Conservation (phyloP, 2,797 vertebrate genomes). For the Thaleichthys pacificus region DNA sequence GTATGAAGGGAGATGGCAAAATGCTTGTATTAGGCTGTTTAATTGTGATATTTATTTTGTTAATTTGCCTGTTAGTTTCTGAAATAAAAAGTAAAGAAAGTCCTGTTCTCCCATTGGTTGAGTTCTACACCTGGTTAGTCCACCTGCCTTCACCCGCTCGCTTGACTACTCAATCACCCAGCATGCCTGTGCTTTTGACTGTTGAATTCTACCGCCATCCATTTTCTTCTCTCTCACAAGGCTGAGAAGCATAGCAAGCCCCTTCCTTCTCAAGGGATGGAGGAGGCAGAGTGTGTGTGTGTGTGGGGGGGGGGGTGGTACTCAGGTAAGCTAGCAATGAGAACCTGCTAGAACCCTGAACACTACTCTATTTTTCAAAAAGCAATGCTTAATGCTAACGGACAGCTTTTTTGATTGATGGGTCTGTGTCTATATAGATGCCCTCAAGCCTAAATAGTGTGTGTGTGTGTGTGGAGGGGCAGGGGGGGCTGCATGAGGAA, state of each 20-base stretch:
- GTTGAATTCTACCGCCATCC: constrained; percentile 22
- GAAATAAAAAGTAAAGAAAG: no score
- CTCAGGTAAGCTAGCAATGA: constrained; percentile 41
- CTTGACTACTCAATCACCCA: constrained; percentile 19
- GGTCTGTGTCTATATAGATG: constrained; percentile 1
- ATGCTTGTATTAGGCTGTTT: neutral
- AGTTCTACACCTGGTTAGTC: neutral
- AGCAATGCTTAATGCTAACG: neutral
- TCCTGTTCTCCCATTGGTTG: neutral
- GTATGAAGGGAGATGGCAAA: neutral
- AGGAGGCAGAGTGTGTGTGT: no score
- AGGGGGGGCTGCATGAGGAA: neutral
- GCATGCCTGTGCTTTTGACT: constrained; percentile 26
- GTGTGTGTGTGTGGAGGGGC: neutral
- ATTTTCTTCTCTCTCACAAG: constrained; percentile 17
- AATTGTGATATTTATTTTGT: no score
- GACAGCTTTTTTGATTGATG: neutral
- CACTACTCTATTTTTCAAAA: neutral
- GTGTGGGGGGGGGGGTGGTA: neutral
- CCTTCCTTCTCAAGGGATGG: neutral
- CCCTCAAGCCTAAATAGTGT: constrained; percentile 14
- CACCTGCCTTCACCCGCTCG: constrained; percentile 9
- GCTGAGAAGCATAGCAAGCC: constrained; percentile 7
- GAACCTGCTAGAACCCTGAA: neutral
- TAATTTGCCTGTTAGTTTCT: no score